Percentiles rank a stretch among this genome's conserved stretches.
These are phyloP conservation scores for Linyphia triangularis DNA, from an alignment of 2,888 invertebrate species.

Conservation along the genomic window DNA sequence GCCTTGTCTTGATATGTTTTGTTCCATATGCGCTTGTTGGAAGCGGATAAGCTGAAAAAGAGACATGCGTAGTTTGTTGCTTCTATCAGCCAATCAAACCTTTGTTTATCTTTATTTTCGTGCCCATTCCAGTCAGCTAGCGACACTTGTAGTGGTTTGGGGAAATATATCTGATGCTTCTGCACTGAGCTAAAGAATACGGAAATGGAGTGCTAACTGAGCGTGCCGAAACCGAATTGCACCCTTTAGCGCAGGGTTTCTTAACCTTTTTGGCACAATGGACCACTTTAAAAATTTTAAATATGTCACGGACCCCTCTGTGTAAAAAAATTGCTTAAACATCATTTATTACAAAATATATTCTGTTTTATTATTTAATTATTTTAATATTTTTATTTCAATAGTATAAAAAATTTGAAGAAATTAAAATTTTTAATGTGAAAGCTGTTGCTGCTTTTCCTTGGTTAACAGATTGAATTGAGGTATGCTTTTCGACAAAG, in stretches of 20 bases:
- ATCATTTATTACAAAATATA: slow-evolving; percentile 40
- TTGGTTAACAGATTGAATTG: slow-evolving; percentile 58
- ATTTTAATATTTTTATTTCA: slow-evolving; percentile 58
- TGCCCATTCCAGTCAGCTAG: no score
- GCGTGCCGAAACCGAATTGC: no score
- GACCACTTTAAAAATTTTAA: slow-evolving; percentile 52
- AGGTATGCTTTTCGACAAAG: slow-evolving; percentile 57
- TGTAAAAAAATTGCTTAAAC: slow-evolving; percentile 55
- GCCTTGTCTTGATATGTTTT: no score
- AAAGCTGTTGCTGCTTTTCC: slow-evolving; percentile 59
- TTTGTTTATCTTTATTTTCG: no score
- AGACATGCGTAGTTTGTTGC: no score
- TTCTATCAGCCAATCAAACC: no score
- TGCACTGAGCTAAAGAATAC: no score
- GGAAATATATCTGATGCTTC: no score
- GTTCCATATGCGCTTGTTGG: no score
- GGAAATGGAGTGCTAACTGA: no score
- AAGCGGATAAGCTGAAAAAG: no score
- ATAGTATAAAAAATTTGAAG: slow-evolving; percentile 26
- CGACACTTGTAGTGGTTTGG: no score
- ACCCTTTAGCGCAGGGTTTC: slow-evolving; percentile 21
- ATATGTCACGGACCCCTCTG: slow-evolving; percentile 55
- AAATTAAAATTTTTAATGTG: slow-evolving; percentile 54
- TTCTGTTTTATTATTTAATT: slow-evolving; percentile 45
- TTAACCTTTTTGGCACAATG: slow-evolving; percentile 56